Evolutionary conservation across 2,797 vertebrate genomes (phyloP), one percentile per base, ranked within the genome.

Genomic region (Trachurus trachurus): DNA sequence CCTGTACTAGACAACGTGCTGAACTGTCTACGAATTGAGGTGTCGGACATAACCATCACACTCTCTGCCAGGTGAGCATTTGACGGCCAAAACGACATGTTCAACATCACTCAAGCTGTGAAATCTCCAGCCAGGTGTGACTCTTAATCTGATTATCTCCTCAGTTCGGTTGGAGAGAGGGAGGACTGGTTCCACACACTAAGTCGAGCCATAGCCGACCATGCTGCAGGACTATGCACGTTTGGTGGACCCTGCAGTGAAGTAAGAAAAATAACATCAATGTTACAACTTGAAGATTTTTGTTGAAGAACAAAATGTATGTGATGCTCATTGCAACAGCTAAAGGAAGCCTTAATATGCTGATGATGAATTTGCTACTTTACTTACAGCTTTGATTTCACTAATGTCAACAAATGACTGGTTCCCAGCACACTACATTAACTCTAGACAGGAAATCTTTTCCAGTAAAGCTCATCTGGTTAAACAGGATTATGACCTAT

Each of bases 141-240:
- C n/a, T 42, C 37, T 59, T 8, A 75, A 10, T 76, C 10, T 75
- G 8, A 73, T 40, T 88, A 49, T 74, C 1, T 84, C 52, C n/a
- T 26, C 91, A 99, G 98, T 87, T 99, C 98, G 40, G 96, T 96
- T 10, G 96, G 93, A 0, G 98, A 99, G 87, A 94, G 98, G 59
- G 98, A 99, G 34, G 98, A 99, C 89, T 99, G 98, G 98, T 98
- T 97, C 86, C 96, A 95, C 93, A 97, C 96, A 11, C 93, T 99
- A 82, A 97, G 96, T 90, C 95, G 96, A 84, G 95, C 96, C 26
- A 95, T 98, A 81, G 94, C 95, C 0, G 95, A 96, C 80, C 95
- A 96, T 1, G 93, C 94, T 2, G 94, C 95, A 21, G 94, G 95
- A n/a, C 94, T 94, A 62, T 95, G 95, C 80, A 96, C 94, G 0